Conservation (phyloP, 2,797 vertebrate species). For the Pristis pectinata region DNA sequence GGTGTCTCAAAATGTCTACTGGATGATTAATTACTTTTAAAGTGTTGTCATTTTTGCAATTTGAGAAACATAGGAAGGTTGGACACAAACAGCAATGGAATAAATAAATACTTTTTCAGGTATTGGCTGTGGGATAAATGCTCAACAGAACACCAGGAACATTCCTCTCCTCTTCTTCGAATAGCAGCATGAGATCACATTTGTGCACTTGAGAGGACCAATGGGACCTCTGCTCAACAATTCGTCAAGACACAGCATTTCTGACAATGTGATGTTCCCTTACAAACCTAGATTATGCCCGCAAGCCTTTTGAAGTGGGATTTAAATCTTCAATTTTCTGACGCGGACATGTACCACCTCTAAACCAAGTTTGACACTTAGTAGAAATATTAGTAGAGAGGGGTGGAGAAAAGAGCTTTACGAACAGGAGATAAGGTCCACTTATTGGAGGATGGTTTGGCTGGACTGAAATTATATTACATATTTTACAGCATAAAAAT, state of each 20-base stretch:
- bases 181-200: too few relatives aligned
- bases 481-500: too few relatives aligned
- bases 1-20: too few relatives aligned
- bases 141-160: too few relatives aligned
- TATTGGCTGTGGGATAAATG: too few relatives aligned
- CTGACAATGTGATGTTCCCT: not conserved
- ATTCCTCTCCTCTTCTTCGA: too few relatives aligned
- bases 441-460: not conserved
- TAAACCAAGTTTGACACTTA: not conserved
- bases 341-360: not conserved
- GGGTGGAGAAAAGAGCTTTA: not conserved
- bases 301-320: not conserved
- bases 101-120: not conserved
- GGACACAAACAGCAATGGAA: not conserved
- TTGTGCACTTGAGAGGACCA: too few relatives aligned
- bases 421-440: not conserved
- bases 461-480: not conserved
- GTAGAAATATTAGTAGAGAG: not conserved
- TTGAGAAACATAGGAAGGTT: not conserved
- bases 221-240: too few relatives aligned
- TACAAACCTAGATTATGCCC: not conserved
- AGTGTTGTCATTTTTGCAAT: not conserved
- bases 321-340: not conserved
- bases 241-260: not conserved
- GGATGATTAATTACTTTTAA: too few relatives aligned